These are phyloP conservation scores for Danio jaintianensis DNA, from an alignment of 2,797 vertebrate genomes.

Conservation along the genomic window DNA sequence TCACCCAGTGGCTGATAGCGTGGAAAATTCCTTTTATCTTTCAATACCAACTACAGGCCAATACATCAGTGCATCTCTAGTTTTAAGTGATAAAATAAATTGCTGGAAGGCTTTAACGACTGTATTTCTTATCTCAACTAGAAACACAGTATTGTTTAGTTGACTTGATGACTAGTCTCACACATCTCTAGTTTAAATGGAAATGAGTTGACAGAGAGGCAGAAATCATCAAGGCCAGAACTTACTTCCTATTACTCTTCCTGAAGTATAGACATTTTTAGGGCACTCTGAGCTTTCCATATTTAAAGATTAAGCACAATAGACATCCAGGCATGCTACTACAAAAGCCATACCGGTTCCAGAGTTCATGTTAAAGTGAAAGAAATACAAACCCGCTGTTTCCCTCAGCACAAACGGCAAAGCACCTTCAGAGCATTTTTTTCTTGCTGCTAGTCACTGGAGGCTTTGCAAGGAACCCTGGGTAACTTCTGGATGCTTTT, in stretches of 20 bases:
- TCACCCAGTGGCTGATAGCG: no score
- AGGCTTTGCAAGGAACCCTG: conserved; percentile 10
- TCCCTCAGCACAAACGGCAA: conserved; percentile 8
- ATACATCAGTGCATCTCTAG: no score
- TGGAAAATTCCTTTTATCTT: no score
- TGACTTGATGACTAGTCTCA: no score
- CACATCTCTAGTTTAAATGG: background rate
- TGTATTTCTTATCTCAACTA: no score
- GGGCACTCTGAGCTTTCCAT: conserved; percentile 7
- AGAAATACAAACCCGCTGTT: background rate
- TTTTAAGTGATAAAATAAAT: no score
- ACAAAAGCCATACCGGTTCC: background rate
- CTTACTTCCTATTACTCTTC: conserved; percentile 32
- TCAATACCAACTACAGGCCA: no score
- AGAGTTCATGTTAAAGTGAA: conserved; percentile 21
- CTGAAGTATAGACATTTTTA: conserved; percentile 20
- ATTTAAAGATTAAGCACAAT: conserved; percentile 39
- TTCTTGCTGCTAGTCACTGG: conserved; percentile 10
- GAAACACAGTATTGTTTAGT: no score
- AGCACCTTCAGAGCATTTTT: conserved; percentile 27
- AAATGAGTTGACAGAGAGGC: conserved; percentile 1
- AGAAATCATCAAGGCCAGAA: conserved; percentile 17
- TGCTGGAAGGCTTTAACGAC: no score
- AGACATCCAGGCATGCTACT: conserved; percentile 20
- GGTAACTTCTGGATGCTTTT: conserved; percentile 18